Evolutionary conservation across 1,140 invertebrate species (phyloP).

Genomic region (Laodelphax striatellus): DNA sequence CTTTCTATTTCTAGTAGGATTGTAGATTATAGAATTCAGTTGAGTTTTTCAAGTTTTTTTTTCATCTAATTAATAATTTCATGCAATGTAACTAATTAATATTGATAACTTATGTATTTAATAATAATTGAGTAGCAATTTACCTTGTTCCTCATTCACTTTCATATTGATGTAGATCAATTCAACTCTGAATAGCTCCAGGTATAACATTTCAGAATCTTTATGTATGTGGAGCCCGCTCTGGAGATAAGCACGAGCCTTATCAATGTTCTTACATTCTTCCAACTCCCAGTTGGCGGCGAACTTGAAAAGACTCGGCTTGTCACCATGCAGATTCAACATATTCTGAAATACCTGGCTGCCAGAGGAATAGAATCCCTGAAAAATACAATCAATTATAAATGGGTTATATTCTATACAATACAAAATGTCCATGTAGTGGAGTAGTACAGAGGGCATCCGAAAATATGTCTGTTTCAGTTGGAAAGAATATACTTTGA

Average conservation of each 20-base stretch:
- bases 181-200: slow-evolving; percentile 36
- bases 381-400: neutral
- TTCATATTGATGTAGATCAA: slow-evolving; percentile 17
- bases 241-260: slow-evolving; percentile 48
- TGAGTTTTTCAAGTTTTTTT: too few relatives aligned
- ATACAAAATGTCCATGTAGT: too few relatives aligned
- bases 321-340: slow-evolving; percentile 54
- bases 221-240: slow-evolving; percentile 54
- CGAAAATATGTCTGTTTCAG: too few relatives aligned
- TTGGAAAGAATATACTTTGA: too few relatives aligned
- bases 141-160: slow-evolving; percentile 17
- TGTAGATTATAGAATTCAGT: too few relatives aligned
- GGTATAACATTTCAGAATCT: slow-evolving; percentile 45
- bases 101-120: too few relatives aligned
- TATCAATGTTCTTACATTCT: slow-evolving; percentile 49
- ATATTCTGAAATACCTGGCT: slow-evolving; percentile 39
- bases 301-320: slow-evolving; percentile 57
- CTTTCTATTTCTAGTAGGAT: too few relatives aligned
- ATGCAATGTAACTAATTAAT: too few relatives aligned
- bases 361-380: slow-evolving; percentile 33
- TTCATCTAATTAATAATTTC: too few relatives aligned
- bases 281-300: slow-evolving; percentile 63
- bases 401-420: too few relatives aligned
- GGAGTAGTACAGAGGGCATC: too few relatives aligned
- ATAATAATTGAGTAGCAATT: too few relatives aligned